Percentiles rank a stretch among this genome's conserved stretches.
Evolutionary conservation across 2,797 vertebrate genomes (phyloP).

Genomic region (Parotocinclus haroldoi): DNA sequence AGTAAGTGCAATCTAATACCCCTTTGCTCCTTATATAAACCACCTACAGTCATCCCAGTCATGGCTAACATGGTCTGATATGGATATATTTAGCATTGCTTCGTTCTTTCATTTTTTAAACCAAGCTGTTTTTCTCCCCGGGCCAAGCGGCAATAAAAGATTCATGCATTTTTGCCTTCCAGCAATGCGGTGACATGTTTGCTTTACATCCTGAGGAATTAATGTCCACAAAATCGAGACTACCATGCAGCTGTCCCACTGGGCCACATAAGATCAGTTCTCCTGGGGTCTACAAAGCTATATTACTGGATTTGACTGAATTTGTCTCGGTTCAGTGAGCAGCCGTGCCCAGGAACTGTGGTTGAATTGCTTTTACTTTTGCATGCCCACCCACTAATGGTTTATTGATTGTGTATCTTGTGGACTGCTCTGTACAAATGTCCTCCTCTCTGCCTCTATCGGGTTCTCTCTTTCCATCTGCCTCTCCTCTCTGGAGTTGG

Average conservation of each 20-base stretch:
- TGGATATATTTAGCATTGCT: constrained; percentile 70
- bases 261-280: constrained; percentile 52
- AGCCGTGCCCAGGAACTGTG: constrained; percentile 35
- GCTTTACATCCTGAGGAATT: constrained; percentile 89
- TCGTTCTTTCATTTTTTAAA: constrained; percentile 25
- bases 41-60: constrained; percentile 61
- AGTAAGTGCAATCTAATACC: too few species aligned
- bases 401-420: constrained; percentile 70
- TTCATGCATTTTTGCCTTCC: constrained; percentile 80
- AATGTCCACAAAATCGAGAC: constrained; percentile 85
- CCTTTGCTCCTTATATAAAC: constrained; percentile 5
- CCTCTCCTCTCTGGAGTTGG: constrained; percentile 55
- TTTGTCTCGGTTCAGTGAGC: constrained; percentile 47
- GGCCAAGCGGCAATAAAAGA: constrained; percentile 84
- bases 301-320: not conserved
- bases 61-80: constrained; percentile 57
- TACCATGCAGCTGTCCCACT: constrained; percentile 65
- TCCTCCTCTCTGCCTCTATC: constrained; percentile 46
- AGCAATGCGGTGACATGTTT: constrained; percentile 85
- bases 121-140: constrained; percentile 32
- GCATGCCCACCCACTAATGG: constrained; percentile 63
- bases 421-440: constrained; percentile 47
- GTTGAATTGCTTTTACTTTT: constrained; percentile 50
- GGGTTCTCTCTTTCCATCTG: constrained; percentile 33
- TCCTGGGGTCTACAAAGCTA: constrained; percentile 39